Evolutionary conservation across 2,797 vertebrate species (phyloP).

Genomic region (Adelosebastes latens): DNA sequence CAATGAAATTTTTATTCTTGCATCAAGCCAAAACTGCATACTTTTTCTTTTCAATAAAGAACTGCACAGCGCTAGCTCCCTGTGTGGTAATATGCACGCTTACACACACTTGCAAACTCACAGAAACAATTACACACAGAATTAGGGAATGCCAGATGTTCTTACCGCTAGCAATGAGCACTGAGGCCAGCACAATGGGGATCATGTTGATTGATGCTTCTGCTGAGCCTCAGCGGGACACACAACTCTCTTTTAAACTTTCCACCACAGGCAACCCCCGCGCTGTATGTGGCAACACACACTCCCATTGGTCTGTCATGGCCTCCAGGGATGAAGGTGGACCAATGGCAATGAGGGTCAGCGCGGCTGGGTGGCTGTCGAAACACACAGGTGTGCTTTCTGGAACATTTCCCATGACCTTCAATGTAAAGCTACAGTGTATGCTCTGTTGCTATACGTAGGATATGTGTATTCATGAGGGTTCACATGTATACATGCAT

Average conservation of each 20-base stretch:
- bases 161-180: conserved; percentile 84
- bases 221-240: conserved; percentile 59
- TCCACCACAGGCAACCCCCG: conserved; percentile 45
- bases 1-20: not conserved
- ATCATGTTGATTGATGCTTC: conserved; percentile 82
- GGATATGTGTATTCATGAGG: not conserved
- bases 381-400: conserved; percentile 63
- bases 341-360: conserved; percentile 54
- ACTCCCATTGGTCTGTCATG: conserved; percentile 56
- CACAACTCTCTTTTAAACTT: conserved; percentile 74
- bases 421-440: not conserved
- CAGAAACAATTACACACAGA: conserved; percentile 52
- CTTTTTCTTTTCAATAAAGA: conserved; percentile 21
- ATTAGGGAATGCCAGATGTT: conserved; percentile 68
- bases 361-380: not conserved
- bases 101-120: conserved; percentile 12
- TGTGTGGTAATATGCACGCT: conserved; percentile 9
- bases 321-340: not conserved
- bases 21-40: not conserved
- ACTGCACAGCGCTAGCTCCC: not conserved
- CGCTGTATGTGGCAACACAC: conserved; percentile 13
- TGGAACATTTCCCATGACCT: conserved; percentile 73
- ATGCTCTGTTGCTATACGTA: not conserved
- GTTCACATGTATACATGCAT: not conserved
- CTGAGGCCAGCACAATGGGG: conserved; percentile 80